Evolutionary conservation across 92 coral and sea anemone species (phyloP).

Genomic region (Umimayanthus kanabou): DNA sequence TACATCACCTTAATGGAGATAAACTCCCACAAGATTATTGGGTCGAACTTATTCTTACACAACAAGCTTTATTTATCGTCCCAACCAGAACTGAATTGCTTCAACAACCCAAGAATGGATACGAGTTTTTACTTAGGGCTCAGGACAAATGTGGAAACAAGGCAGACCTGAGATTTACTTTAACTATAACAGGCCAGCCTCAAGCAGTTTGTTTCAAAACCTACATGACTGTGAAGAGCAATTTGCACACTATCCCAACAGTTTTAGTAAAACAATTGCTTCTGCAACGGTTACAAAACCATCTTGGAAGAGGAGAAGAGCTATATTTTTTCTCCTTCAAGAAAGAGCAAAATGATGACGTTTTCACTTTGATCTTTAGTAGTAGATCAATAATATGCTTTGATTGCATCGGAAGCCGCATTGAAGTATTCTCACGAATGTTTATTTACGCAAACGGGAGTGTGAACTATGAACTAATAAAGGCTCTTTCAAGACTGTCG

Average conservation of each 20-base stretch:
- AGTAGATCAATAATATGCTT: not conserved
- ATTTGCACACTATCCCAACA: not conserved
- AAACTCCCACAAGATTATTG: constrained; percentile 25
- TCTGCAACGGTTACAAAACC: not conserved
- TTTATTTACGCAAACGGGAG: constrained; percentile 19
- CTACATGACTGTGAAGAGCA: constrained; percentile 14
- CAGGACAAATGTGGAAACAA: constrained; percentile 36
- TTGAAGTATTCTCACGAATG: not conserved
- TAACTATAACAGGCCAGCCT: constrained; percentile 8
- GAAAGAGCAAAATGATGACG: not conserved
- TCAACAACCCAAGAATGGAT: constrained; percentile 44
- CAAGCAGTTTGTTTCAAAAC: constrained; percentile 25
- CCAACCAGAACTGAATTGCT: constrained; percentile 28
- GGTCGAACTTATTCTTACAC: constrained; percentile 18
- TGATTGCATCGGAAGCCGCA: not conserved
- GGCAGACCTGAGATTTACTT: constrained; percentile 7
- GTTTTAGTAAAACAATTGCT: not conserved
- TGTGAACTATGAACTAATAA: constrained; percentile 4
- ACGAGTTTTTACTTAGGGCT: constrained; percentile 44
- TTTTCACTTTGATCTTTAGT: not conserved
- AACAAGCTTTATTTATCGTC: constrained; percentile 25
- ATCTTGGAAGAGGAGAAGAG: not conserved
- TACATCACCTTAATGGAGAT: constrained; percentile 8
- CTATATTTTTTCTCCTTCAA: constrained; percentile 5
- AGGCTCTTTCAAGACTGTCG: not conserved